Conservation (phyloP, 2,113 vertebrate genomes). For the Pristiophorus japonicus region DNA sequence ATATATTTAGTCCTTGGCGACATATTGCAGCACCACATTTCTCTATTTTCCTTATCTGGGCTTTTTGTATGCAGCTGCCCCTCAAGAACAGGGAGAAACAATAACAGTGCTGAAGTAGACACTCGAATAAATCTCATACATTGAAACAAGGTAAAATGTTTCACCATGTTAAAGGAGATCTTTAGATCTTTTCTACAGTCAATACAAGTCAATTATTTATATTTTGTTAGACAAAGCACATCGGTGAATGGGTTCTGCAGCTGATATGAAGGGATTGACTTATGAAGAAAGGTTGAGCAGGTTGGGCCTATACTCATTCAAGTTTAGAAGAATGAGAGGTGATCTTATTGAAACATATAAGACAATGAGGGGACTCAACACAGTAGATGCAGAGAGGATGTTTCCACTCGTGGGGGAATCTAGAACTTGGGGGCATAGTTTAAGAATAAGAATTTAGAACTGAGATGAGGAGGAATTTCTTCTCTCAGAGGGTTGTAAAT, state of each 20-base stretch:
- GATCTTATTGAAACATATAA: too few species aligned
- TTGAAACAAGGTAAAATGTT: neutral
- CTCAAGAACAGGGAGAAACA: neutral
- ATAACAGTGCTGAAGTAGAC: neutral
- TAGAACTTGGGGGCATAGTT: too few species aligned
- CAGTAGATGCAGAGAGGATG: too few species aligned
- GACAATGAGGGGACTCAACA: too few species aligned
- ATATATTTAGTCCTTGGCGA: neutral
- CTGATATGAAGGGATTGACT: too few species aligned
- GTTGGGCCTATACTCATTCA: too few species aligned
- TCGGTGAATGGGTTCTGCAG: neutral
- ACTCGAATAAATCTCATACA: neutral
- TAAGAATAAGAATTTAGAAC: too few species aligned
- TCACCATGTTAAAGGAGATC: neutral
- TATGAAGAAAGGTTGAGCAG: too few species aligned
- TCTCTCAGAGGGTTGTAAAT: too few species aligned
- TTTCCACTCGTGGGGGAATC: too few species aligned
- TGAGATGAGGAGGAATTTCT: too few species aligned
- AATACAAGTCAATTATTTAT: neutral
- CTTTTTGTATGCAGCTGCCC: neutral
- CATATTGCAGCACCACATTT: neutral
- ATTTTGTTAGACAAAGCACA: neutral
- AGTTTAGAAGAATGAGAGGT: too few species aligned
- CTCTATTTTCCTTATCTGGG: neutral
- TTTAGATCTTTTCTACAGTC: neutral